A percentile compares a stretch with the other conserved stretches of the same genome.
These are phyloP conservation scores for Ceyx margarethae DNA, from an alignment of 2,113 vertebrate species.

Conservation along the genomic window DNA sequence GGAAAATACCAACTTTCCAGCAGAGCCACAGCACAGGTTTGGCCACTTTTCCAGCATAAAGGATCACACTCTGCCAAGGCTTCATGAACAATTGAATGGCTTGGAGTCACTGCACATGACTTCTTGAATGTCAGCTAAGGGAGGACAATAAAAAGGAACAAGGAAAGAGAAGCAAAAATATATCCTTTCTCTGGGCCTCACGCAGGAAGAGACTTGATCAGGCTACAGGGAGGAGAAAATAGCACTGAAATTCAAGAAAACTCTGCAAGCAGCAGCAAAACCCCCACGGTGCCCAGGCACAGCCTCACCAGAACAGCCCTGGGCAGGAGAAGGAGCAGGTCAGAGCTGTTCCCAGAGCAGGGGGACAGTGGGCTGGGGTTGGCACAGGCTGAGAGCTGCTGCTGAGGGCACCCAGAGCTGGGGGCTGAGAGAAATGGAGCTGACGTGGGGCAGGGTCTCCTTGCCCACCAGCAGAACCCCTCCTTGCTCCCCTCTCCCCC, in stretches of 20 bases:
- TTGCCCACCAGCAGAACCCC: not conserved
- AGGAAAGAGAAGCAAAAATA: not conserved
- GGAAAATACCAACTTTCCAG: not conserved
- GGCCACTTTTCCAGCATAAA: not conserved
- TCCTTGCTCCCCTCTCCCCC: not conserved
- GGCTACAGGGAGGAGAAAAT: not conserved
- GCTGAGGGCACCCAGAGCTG: not conserved
- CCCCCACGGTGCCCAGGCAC: not conserved
- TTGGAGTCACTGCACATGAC: not conserved
- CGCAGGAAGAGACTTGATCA: not conserved
- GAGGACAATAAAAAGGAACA: not conserved
- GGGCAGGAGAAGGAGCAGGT: not conserved
- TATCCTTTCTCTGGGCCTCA: not conserved
- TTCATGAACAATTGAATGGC: not conserved
- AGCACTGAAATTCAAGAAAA: not conserved
- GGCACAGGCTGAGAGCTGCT: not conserved
- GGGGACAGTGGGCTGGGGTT: rapidly evolving
- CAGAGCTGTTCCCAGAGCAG: not conserved
- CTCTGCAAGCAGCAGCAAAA: not conserved
- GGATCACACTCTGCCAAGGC: not conserved
- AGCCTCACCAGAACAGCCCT: not conserved
- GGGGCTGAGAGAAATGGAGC: not conserved
- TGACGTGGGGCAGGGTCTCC: not conserved
- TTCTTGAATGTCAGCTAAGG: not conserved
- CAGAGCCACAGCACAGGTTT: not conserved